Conservation (phyloP, 2,797 vertebrate genomes). For the Steatocranus sp. region DNA sequence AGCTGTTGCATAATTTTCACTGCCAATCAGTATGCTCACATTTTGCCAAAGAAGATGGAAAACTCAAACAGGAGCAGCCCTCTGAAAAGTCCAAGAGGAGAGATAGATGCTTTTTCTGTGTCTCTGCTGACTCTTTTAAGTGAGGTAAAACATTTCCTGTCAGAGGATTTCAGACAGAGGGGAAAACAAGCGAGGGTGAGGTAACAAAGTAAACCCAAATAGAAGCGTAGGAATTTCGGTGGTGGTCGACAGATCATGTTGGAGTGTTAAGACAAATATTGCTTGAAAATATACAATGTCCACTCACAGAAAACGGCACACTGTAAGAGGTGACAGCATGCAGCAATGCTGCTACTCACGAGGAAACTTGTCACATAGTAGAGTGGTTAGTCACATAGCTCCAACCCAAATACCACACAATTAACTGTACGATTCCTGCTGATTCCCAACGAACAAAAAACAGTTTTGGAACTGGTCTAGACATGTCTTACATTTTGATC, state of each 20-base stretch:
- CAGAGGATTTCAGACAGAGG: background rate
- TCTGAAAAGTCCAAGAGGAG: background rate
- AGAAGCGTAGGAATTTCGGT: constrained; percentile 32
- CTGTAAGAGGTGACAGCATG: background rate
- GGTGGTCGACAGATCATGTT: constrained; percentile 23
- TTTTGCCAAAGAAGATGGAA: background rate
- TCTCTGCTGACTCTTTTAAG: constrained; percentile 14
- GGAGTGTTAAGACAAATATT: constrained; percentile 32
- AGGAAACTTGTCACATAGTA: background rate
- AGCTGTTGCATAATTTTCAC: background rate
- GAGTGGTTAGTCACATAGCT: background rate
- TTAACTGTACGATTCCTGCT: background rate
- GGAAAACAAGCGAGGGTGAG: background rate
- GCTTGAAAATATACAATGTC: background rate
- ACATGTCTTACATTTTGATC: constrained; percentile 27
- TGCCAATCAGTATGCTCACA: background rate
- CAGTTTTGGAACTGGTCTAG: background rate
- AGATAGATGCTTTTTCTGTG: constrained; percentile 1
- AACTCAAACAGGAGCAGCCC: background rate
- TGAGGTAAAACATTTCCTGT: constrained; percentile 30
- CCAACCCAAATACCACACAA: background rate
- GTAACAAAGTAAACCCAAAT: constrained; percentile 5
- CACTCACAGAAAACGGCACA: background rate
- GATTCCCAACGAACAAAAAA: background rate
- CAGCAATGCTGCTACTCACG: background rate